These are phyloP conservation scores for Oscheius sp. DNA, from an alignment of 1,140 invertebrate species.

Conservation along the genomic window DNA sequence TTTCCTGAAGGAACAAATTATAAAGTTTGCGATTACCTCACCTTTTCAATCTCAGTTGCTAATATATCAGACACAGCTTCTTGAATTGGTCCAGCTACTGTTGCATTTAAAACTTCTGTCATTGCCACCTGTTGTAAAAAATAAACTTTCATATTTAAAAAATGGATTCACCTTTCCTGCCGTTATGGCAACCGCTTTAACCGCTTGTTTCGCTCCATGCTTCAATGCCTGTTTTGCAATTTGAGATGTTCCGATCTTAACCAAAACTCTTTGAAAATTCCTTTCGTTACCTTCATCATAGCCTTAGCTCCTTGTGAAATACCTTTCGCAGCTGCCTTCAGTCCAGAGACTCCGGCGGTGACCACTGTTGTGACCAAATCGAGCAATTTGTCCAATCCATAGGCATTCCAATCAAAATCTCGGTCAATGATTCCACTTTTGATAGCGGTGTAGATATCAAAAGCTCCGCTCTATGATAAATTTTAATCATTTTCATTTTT, in stretches of 20 bases:
- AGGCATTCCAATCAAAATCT: neutral
- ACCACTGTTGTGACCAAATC: neutral
- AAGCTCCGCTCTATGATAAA: neutral
- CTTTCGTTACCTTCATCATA: neutral
- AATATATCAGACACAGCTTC: neutral
- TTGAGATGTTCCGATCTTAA: neutral
- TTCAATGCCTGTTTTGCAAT: neutral
- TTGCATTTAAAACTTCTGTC: neutral
- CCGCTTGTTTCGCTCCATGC: neutral
- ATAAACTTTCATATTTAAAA: neutral
- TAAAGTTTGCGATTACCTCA: neutral
- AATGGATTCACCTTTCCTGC: neutral
- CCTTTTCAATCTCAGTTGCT: neutral
- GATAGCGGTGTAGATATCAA: neutral
- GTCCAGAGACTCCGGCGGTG: neutral
- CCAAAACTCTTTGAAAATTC: neutral
- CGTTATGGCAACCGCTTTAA: neutral
- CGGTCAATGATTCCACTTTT: neutral
- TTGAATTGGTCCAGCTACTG: neutral
- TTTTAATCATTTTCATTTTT: neutral
- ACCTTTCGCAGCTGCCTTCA: neutral
- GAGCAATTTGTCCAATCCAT: neutral
- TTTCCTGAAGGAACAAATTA: neutral
- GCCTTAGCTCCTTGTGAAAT: neutral
- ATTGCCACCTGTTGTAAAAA: neutral